phyloP scores from a whole-genome alignment of 2,797 vertebrate genomes.

The Rhodeus uyekii region DNA sequence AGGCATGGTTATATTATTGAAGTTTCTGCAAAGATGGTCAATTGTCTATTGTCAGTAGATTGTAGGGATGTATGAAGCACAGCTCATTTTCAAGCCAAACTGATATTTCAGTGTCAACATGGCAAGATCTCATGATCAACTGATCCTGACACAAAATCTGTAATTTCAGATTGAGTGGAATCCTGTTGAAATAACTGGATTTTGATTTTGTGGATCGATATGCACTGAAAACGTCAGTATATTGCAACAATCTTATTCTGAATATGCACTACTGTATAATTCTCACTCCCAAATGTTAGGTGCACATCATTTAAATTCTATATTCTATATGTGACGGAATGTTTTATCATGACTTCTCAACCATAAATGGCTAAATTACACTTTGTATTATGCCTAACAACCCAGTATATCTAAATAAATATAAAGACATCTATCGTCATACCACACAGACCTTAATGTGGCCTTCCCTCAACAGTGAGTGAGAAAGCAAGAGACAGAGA shows the following conservation, averaged over 20 bases:
- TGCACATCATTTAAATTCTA: not conserved
- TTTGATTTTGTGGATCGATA: too few relatives aligned
- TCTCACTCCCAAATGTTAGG: not conserved
- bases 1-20: not conserved
- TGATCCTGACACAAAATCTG: not conserved
- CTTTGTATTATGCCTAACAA: not conserved
- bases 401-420: not conserved
- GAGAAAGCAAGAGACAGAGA: slow-evolving; percentile 12
- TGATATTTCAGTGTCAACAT: not conserved
- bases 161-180: not conserved
- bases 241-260: not conserved
- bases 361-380: not conserved
- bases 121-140: not conserved
- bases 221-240: too few relatives aligned
- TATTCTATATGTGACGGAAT: not conserved
- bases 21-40: not conserved
- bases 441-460: not conserved
- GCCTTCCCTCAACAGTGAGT: slow-evolving; percentile 8
- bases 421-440: not conserved
- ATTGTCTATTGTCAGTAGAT: not conserved
- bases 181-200: not conserved
- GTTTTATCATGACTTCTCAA: not conserved
- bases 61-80: not conserved
- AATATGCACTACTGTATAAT: not conserved
- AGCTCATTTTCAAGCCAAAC: not conserved